These are phyloP conservation scores for Drosophila parvula DNA, from an alignment of 1,140 invertebrate genomes.

Conservation along the genomic window DNA sequence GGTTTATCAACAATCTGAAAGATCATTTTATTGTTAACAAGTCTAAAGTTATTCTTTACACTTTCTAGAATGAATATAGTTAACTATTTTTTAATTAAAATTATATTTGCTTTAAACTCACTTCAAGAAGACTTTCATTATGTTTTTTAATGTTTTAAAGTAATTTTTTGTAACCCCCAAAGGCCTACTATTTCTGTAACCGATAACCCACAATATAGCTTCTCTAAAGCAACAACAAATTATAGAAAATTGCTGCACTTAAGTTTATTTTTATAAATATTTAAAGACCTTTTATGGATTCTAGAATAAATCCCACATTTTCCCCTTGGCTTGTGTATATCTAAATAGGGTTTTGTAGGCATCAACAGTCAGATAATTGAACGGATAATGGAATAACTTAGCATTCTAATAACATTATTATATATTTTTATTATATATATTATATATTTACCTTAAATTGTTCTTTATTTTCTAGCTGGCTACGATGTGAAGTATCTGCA, in stretches of 20 bases:
- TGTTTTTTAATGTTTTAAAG: no score
- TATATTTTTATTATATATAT: no score
- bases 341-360: not conserved
- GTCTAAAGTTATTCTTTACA: not conserved
- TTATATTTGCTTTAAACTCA: no score
- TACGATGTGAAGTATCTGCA: conserved; percentile 87
- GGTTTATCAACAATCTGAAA: not conserved
- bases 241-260: not conserved
- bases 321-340: not conserved
- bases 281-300: not conserved
- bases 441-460: not conserved
- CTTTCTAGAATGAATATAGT: not conserved
- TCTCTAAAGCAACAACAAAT: not conserved
- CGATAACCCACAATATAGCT: not conserved
- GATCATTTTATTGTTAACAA: not conserved
- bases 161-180: not conserved
- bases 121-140: no score
- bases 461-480: conserved; percentile 82
- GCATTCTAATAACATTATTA: not conserved
- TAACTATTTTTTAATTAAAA: no score
- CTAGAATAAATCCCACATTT: no score
- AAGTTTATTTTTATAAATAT: not conserved
- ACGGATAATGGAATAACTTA: not conserved
- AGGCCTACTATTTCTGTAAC: not conserved
- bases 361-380: not conserved